Evolutionary conservation across 2,888 invertebrate genomes (phyloP).

Genomic region (Zhuqinia jingwanae): DNA sequence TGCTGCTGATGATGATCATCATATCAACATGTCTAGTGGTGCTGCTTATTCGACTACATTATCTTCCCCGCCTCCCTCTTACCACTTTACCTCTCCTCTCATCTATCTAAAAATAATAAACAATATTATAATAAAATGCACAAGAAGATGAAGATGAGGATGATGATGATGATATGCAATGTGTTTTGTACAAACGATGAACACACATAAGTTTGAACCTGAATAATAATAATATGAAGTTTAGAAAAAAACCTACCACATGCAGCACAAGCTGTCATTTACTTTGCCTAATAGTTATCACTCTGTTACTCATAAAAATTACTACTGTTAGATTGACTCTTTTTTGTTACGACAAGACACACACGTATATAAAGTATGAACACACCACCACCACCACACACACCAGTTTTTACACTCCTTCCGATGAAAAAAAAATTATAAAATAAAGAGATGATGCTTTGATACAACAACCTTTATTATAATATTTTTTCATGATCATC

Average conservation of each 20-base stretch:
- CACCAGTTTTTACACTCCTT: conserved; percentile 61
- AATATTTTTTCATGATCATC: conserved; percentile 11
- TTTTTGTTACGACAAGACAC: neutral
- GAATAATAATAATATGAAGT: conserved; percentile 3
- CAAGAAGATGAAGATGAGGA: neutral
- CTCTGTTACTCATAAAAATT: conserved; percentile 62
- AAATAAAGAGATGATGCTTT: conserved; percentile 18
- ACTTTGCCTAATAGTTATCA: conserved; percentile 71
- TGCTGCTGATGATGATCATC: neutral
- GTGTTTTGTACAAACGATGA: conserved; percentile 16
- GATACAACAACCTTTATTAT: conserved; percentile 8
- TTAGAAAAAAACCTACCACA: conserved; percentile 59
- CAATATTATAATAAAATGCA: neutral
- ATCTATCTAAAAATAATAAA: neutral
- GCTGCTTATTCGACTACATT: no score
- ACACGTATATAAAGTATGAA: no score
- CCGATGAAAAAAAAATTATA: conserved; percentile 42
- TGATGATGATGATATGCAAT: neutral
- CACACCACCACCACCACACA: no score
- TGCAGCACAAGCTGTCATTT: conserved; percentile 73
- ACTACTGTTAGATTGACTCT: conserved; percentile 47
- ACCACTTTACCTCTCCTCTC: neutral
- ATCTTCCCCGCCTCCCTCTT: neutral
- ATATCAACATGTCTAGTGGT: no score
- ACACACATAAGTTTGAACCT: neutral